Conservation (phyloP, 2,888 invertebrate genomes). For the Gymnosoma rotundatum region DNA sequence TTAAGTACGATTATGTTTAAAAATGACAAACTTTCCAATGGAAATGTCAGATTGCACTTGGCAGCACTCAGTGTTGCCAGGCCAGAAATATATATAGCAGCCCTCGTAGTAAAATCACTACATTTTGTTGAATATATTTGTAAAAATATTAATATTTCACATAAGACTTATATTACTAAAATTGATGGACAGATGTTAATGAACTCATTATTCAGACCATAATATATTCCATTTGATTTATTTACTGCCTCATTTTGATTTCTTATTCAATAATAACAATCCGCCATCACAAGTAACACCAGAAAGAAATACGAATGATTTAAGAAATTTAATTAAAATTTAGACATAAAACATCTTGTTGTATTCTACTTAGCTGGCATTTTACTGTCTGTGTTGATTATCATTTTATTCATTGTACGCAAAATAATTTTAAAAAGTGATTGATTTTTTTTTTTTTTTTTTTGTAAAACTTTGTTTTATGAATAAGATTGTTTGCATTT, state of each 20-base stretch:
- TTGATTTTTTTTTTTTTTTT: not conserved
- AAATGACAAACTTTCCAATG: no score
- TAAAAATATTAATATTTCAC: no score
- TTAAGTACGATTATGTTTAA: no score
- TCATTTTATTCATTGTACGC: not conserved
- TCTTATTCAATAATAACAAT: conserved; percentile 40
- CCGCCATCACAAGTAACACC: not conserved
- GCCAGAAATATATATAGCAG: no score
- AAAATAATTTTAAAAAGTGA: conserved; percentile 3
- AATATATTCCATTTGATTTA: conserved; percentile 55
- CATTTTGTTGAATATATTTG: no score
- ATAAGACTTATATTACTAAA: not conserved
- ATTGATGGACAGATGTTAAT: conserved; percentile 51
- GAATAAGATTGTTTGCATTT: conserved; percentile 3
- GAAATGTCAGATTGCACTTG: no score
- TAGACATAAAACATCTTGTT: conserved; percentile 42
- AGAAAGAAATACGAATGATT: not conserved
- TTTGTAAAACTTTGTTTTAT: not conserved
- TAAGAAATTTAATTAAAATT: conserved; percentile 22
- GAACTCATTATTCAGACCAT: conserved; percentile 54
- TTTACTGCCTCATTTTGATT: conserved; percentile 45
- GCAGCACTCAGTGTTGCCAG: no score
- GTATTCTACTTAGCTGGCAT: not conserved
- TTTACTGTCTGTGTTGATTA: not conserved
- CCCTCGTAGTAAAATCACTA: no score